These are phyloP conservation scores for Thunnus maccoyii DNA, from an alignment of 2,113 vertebrate genomes.

Conservation along the genomic window DNA sequence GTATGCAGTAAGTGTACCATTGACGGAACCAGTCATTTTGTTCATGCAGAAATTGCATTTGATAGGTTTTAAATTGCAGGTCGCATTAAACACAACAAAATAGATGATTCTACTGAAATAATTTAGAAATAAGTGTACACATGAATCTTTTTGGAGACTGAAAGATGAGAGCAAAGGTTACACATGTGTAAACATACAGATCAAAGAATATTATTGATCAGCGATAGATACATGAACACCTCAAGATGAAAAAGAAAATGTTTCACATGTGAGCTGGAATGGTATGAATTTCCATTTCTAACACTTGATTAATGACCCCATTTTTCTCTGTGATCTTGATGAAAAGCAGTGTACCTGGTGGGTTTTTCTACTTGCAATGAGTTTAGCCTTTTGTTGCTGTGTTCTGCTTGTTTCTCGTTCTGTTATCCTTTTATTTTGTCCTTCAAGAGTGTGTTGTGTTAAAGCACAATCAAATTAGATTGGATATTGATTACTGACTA, in stretches of 20 bases:
- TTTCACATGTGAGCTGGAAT: not conserved
- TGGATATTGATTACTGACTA: not conserved
- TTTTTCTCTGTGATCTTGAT: not conserved
- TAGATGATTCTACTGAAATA: no score
- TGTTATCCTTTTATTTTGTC: not conserved
- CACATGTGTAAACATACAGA: not conserved
- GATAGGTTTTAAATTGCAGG: no score
- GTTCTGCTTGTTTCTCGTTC: not conserved
- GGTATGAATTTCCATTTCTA: not conserved
- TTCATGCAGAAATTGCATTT: no score
- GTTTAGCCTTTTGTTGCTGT: not conserved
- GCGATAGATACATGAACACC: not conserved
- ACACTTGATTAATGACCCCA: not conserved
- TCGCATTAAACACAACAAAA: no score
- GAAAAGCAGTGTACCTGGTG: no score
- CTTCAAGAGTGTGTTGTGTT: not conserved
- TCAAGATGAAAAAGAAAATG: not conserved
- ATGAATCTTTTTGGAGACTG: not conserved
- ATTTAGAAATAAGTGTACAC: not conserved
- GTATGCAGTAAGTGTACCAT: no score
- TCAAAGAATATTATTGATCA: constrained; percentile 35
- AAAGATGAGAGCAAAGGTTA: not conserved
- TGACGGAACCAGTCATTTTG: no score
- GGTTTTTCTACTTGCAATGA: not conserved
- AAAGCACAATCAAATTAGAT: not conserved